Percentiles rank a stretch among this genome's conserved stretches.
Conservation (phyloP, 2,888 invertebrate species). For the Spodoptera exigua region DNA sequence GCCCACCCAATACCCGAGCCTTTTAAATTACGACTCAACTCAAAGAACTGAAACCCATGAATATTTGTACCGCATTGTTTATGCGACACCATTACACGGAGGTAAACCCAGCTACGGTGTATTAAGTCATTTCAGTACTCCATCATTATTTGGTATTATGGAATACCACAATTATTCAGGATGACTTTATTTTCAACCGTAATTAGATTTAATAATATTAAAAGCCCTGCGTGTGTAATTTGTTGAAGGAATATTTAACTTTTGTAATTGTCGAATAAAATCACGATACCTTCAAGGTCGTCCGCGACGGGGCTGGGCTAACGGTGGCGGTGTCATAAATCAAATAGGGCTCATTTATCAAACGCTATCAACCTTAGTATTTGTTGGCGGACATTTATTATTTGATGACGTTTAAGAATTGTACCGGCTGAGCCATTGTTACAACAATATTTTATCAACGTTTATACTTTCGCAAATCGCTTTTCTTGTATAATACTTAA, state of each 20-base stretch:
- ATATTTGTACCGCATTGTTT: conserved; percentile 41
- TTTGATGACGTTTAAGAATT: conserved; percentile 19
- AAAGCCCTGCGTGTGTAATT: no score
- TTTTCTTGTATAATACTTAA: no score
- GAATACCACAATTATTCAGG: no score
- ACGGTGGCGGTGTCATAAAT: conserved; percentile 40
- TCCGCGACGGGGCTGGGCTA: conserved; percentile 17
- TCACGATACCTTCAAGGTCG: conserved; percentile 33
- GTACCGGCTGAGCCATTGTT: background rate
- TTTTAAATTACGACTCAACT: conserved; percentile 20
- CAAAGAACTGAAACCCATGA: conserved; percentile 35
- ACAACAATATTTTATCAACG: background rate
- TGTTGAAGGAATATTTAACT: background rate
- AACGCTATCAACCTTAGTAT: conserved; percentile 28
- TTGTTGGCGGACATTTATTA: conserved; percentile 35
- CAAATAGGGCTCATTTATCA: conserved; percentile 45
- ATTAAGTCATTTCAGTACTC: conserved; percentile 12
- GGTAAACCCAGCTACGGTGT: conserved; percentile 1
- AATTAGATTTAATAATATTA: no score
- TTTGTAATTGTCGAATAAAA: conserved; percentile 21
- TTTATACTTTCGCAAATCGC: no score
- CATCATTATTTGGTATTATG: no score
- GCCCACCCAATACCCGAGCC: conserved; percentile 25
- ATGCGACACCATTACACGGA: conserved; percentile 19
- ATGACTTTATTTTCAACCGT: no score